Evolutionary conservation across 2,113 vertebrate genomes (phyloP).

Genomic region (crab-eating macaque (Macaca fascicularis)): DNA sequence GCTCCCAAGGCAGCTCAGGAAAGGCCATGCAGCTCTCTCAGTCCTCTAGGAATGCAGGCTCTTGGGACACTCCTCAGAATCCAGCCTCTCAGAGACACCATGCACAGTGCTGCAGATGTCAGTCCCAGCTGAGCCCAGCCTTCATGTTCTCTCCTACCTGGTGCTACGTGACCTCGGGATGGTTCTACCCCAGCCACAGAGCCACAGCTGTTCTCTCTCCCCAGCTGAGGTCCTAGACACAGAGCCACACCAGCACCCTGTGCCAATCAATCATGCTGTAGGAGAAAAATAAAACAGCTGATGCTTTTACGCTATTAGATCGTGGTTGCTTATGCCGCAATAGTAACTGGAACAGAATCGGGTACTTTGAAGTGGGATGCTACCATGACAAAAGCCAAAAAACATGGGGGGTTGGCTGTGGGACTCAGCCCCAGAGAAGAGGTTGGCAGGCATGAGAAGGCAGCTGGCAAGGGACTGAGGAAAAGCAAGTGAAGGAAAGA

Average conservation of each 20-base stretch:
- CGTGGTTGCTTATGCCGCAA: neutral
- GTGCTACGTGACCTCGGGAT: neutral
- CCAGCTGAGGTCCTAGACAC: neutral
- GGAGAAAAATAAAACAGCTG: neutral
- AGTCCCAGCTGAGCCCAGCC: neutral
- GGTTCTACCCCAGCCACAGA: too few relatives aligned
- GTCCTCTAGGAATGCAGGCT: neutral
- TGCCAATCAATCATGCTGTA: too few relatives aligned
- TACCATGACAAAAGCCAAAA: neutral
- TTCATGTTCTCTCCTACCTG: neutral
- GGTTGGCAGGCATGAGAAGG: neutral
- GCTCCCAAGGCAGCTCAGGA: neutral
- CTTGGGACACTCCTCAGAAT: neutral
- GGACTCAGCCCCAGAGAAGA: neutral
- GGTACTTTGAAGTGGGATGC: fast-evolving
- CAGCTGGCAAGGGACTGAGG: neutral
- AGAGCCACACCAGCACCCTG: neutral
- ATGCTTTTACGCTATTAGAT: fast-evolving
- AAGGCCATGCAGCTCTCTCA: neutral
- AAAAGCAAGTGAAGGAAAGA: neutral
- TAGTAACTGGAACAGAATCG: too few relatives aligned
- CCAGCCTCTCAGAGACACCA: neutral
- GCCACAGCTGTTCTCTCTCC: neutral
- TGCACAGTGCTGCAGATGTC: neutral
- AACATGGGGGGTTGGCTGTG: fast-evolving